Base-by-base conservation (phyloP, 2,113 vertebrate genomes). In the Lepus timidus region DNA sequence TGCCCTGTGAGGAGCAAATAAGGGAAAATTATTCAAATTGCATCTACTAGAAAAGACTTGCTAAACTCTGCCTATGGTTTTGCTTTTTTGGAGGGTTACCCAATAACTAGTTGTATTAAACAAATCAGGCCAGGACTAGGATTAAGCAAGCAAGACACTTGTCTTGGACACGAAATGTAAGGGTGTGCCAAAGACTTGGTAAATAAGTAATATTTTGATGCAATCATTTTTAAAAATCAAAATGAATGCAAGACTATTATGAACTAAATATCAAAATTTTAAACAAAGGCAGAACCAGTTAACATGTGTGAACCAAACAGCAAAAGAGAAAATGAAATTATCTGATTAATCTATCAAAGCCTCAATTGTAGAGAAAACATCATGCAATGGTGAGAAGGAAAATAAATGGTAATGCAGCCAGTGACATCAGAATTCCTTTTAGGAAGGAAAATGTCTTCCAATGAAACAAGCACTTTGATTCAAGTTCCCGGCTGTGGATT, bases 141-240 rank as follows among this genome's bases (percentile, higher is more conserved):
- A 70, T 86, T 81, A 92, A 39, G 62, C 31, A 90, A 85, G 70
- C 74, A 70, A 96, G 23, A 25, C 31, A 62, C 20, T 92, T 81
- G 19, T 1, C 20, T 62, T 75, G 64, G 14, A 16, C 1, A 27
- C 61, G 76, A 62, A 96, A 80, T 73, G 83, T n/a, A 93, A 75
- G 13, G 23, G 22, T 11, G 1, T 70, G 12, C 29, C 33, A 83
- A 84, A 80, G 25, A 78, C 4, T 80, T 19, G n/a, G 49, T 19
- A 85, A 94, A 85, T 51, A 86, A 92, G 13, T 31, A 74, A 85
- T 64, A 84, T 79, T 78, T 84, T 58, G 8, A 33, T 74, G 0
- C 2, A 89, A 55, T 81, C 23, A 20, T 52, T 94, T 93, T 91
- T 14, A 36, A 44, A 93, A 76, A 64, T 81, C 11, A 65, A 93